Base-by-base conservation (phyloP, 2,888 invertebrate species). In the Acleris literana region DNA sequence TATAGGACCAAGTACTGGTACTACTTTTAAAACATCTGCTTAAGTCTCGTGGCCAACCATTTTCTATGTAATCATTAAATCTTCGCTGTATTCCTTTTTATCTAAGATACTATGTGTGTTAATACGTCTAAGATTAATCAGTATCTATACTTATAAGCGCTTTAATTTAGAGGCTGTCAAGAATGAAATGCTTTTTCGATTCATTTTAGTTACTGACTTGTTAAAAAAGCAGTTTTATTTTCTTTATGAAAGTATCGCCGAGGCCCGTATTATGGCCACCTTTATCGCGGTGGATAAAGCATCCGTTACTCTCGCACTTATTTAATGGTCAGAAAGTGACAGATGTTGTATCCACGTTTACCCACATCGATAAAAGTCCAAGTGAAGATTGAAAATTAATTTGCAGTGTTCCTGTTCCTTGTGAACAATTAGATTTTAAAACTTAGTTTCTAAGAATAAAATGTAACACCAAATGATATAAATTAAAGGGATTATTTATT, bases 381-480 rank as follows among this genome's bases (percentile, higher is more conserved):
- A 25, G 25, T 25, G 25, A 43, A 39, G 11, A 17, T 51, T 18
- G n/a, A 13, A 17, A n/a, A 20, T 18, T 46, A 46, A n/a, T 43
- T 46, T 17, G 25, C 53, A 53, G 13, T 53, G 53, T 33, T 25
- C 39, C 17, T 44, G 39, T 61, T 61, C 56, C 52, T 53, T 52
- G 48, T 52, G 25, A 18, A 44, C 7, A n/a, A 18, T 16, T 62
- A 66, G 52, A 57, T 39, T 61, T 57, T 57, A 52, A 57, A 51
- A 52, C 22, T 48, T 62, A 66, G 66, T 62, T 66, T 62, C 39
- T 66, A 57, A 66, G 57, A 54, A 49, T 39, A 46, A 66, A 48
- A 46, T 18, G 62, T 66, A 48, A 66, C 66, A 66, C 66, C 66
- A 66, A 39, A 66, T 66, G 52, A 61, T 57, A 48, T 66, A 46